phyloP scores from a whole-genome alignment of 2,888 invertebrate genomes.

The Bedellia somnulentella region DNA sequence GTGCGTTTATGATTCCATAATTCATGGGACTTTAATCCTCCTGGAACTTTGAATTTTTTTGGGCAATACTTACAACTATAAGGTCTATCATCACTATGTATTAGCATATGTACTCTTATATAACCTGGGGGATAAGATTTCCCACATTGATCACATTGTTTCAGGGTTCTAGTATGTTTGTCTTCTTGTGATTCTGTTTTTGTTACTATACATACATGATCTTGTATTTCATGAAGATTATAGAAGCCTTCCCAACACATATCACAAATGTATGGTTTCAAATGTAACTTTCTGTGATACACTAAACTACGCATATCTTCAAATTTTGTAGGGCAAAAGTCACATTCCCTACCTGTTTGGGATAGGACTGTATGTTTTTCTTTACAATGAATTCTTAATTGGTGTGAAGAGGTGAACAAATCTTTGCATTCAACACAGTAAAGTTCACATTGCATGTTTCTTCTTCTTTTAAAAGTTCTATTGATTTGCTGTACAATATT shows the following conservation, averaged over 20 bases:
- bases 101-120: slow-evolving; percentile 47
- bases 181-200: slow-evolving; percentile 19
- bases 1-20: slow-evolving; percentile 51
- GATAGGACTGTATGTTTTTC: slow-evolving; percentile 33
- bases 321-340: slow-evolving; percentile 48
- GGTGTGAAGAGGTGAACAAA: slow-evolving; percentile 25
- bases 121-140: slow-evolving; percentile 52
- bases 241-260: slow-evolving; percentile 50
- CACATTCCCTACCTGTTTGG: slow-evolving; percentile 35
- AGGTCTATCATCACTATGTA: slow-evolving; percentile 34
- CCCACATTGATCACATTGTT: slow-evolving; percentile 52
- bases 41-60: slow-evolving; percentile 50
- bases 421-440: slow-evolving; percentile 48
- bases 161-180: slow-evolving; percentile 15
- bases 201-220: slow-evolving; percentile 35
- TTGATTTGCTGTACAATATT: no score
- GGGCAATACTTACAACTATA: slow-evolving; percentile 51
- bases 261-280: slow-evolving; percentile 43
- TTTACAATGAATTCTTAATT: slow-evolving; percentile 30
- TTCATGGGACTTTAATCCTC: slow-evolving; percentile 43
- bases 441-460: not conserved
- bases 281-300: slow-evolving; percentile 38
- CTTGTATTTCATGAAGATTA: slow-evolving; percentile 20
- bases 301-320: slow-evolving; percentile 43
- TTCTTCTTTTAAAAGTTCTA: not conserved